A percentile compares a stretch with the other conserved stretches of the same genome.
Conservation (phyloP, 2,888 invertebrate species). For the Dromius quadrimaculatus region DNA sequence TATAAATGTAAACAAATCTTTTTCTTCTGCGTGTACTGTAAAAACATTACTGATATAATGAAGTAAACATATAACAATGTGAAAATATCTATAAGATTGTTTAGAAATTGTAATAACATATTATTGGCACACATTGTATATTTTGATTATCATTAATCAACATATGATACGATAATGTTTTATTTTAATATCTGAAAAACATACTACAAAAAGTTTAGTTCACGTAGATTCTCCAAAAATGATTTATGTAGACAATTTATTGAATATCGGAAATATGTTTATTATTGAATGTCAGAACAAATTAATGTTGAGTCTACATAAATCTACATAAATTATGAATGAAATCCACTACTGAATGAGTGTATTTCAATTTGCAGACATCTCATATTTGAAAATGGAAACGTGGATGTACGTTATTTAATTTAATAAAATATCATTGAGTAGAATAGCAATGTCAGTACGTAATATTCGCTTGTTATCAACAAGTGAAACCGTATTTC, state of each 20-base stretch:
- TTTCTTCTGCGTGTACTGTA: slow-evolving; percentile 48
- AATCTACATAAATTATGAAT: slow-evolving; percentile 10
- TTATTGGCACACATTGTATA: slow-evolving; percentile 20
- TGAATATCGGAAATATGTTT: slow-evolving; percentile 12
- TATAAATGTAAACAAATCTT: slow-evolving; percentile 50
- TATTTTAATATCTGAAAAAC: slow-evolving; percentile 15
- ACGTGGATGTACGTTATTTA: slow-evolving; percentile 40
- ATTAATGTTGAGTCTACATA: slow-evolving; percentile 34
- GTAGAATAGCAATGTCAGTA: slow-evolving; percentile 46
- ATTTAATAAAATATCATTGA: slow-evolving; percentile 44
- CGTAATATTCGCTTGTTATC: slow-evolving; percentile 45
- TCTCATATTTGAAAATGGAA: slow-evolving; percentile 35
- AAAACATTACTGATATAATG: slow-evolving; percentile 40
- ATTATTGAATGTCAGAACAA: slow-evolving; percentile 18
- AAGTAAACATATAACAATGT: slow-evolving; percentile 38
- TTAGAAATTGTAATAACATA: slow-evolving; percentile 21
- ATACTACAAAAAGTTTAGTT: slow-evolving; percentile 22
- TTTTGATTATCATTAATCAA: slow-evolving; percentile 15
- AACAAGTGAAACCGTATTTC: slow-evolving; percentile 61
- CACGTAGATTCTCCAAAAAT: slow-evolving; percentile 28
- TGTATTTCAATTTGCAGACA: slow-evolving; percentile 29
- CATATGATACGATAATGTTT: slow-evolving; percentile 5
- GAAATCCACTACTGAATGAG: slow-evolving; percentile 18
- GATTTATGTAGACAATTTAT: slow-evolving; percentile 26
- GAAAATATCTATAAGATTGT: slow-evolving; percentile 17